Evolutionary conservation across 2,797 vertebrate species (phyloP).

Genomic region (Hipposideros larvatus): DNA sequence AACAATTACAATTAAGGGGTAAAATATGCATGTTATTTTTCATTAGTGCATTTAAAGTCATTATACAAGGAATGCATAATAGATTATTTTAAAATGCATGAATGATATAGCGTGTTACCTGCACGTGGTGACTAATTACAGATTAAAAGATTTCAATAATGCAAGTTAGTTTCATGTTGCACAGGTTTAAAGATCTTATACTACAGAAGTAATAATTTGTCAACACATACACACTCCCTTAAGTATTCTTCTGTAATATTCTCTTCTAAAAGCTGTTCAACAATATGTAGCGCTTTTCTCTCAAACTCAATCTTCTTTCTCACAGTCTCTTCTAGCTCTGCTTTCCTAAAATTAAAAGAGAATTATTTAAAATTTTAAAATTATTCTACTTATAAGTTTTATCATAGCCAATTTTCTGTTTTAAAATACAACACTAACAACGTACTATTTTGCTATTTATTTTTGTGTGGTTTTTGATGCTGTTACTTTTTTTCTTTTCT

Average conservation of each 20-base stretch:
- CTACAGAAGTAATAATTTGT: conserved; percentile 47
- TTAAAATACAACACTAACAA: conserved; percentile 45
- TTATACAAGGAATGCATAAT: conserved; percentile 15
- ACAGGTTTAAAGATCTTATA: conserved; percentile 25
- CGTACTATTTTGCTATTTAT: background rate
- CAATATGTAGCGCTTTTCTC: conserved; percentile 91
- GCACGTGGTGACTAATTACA: conserved; percentile 5
- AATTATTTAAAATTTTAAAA: background rate
- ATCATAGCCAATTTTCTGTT: background rate
- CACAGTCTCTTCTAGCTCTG: conserved; percentile 90
- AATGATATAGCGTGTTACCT: conserved; percentile 16
- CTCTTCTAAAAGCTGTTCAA: conserved; percentile 95
- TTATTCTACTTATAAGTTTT: conserved; percentile 7
- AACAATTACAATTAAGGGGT: background rate
- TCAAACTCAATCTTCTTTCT: conserved; percentile 93
- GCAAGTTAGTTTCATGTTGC: background rate
- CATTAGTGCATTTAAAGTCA: conserved; percentile 25
- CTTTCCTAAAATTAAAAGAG: conserved; percentile 89
- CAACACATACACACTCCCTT: conserved; percentile 91
- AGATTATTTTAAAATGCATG: conserved; percentile 50
- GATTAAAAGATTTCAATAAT: conserved; percentile 37
- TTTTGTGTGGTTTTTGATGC: background rate
- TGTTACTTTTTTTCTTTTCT: background rate
- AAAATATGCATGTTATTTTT: conserved; percentile 41
- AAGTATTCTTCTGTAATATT: conserved; percentile 94